These are phyloP conservation scores for Noctilio leporinus DNA, from an alignment of 2,113 vertebrate genomes.

Conservation along the genomic window DNA sequence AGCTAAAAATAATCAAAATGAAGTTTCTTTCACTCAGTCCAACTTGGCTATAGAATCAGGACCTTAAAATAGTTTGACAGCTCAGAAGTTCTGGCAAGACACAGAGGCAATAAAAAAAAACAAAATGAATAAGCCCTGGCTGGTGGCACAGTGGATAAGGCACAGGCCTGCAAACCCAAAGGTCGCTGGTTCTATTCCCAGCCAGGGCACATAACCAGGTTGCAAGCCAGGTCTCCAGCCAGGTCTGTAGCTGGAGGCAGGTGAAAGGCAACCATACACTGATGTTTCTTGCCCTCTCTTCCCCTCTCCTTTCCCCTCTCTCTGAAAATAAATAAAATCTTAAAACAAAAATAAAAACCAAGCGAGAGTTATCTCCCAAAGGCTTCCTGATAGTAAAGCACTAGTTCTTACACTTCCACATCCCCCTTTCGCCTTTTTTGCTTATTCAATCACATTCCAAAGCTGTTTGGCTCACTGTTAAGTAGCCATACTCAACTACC, in stretches of 20 bases:
- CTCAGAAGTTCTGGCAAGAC: background rate
- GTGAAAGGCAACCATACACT: too few relatives aligned
- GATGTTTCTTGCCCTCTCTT: background rate
- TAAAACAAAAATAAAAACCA: conserved; percentile 27
- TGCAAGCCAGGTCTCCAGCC: too few relatives aligned
- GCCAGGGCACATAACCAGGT: too few relatives aligned
- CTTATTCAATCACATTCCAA: background rate
- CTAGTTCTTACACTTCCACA: background rate
- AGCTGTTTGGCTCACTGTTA: background rate
- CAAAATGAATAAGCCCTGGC: too few relatives aligned
- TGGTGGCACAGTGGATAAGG: too few relatives aligned
- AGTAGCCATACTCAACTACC: background rate
- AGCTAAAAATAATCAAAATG: conserved; percentile 60
- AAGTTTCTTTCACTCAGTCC: conserved; percentile 4
- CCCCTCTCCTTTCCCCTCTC: background rate
- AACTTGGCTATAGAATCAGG: conserved; percentile 35
- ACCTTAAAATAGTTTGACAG: conserved; percentile 49
- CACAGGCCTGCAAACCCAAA: too few relatives aligned
- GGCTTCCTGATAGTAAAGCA: background rate
- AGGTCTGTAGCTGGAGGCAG: too few relatives aligned
- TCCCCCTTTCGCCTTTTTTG: background rate
- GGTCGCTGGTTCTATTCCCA: too few relatives aligned
- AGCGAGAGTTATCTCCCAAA: background rate
- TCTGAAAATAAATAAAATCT: background rate
- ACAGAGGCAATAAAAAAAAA: background rate